Base-by-base conservation (phyloP, 2,888 invertebrate genomes). In the Drosophila limbata region DNA sequence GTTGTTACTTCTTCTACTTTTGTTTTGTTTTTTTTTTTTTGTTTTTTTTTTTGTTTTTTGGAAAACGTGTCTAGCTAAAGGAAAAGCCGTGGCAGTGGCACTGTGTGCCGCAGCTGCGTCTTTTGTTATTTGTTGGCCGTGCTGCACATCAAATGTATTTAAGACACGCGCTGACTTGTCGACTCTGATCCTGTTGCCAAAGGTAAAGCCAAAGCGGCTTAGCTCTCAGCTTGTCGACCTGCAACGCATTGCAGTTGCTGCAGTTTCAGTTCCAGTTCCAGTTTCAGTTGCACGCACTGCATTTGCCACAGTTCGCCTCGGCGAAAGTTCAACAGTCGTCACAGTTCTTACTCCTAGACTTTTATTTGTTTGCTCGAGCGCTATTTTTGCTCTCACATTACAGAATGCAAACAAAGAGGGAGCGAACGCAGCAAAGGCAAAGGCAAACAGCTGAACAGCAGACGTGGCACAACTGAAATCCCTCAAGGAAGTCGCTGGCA, bases 301-400 rank as follows among this genome's bases (percentile, higher is more conserved):
- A 42, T 53, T 48, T 48, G 77, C 50, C 57, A 62, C 68, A 5
- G 59, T 13, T 40, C 25, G 40, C 33, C 44, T 47, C 48, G 55
- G 59, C 70, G 72, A 78, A 78, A 83, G 84, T 88, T 84, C 84
- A 84, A 88, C 88, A 88, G 83, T 88, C 82, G 80, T 82, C 76
- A 65, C 71, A 78, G 72, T 60, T 65, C 72, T 72, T 64, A 60
- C 56, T 64, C 51, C 67, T 76, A 73, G 78, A 82, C 82, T 81
- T 69, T 67, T 74, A 71, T 76, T 75, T 77, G 79, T 79, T 81
- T 81, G 73, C 70, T 60, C 48, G 64, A 73, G 73, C 77, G 77
- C 80, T 64, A 62, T 73, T 76, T 63, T 69, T 48, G 61, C 63
- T 80, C 70, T 57, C 57, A 67, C 80, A 70, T 72, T 77, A 64